phyloP scores from a whole-genome alignment of 2,888 invertebrate genomes.

The Euplagia quadripunctaria region DNA sequence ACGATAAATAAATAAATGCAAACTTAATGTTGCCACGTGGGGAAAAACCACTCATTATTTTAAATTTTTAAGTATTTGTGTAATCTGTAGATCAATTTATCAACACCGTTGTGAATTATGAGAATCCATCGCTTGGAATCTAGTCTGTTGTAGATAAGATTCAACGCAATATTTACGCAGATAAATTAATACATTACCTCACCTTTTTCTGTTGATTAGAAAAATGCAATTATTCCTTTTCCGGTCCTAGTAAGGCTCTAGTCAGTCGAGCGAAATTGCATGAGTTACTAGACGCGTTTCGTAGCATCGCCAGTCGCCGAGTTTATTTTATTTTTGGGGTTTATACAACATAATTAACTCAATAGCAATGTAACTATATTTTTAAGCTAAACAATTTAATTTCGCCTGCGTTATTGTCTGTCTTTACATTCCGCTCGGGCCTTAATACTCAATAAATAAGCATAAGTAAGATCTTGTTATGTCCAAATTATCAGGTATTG shows the following conservation, averaged over 20 bases:
- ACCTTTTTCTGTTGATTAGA: background rate
- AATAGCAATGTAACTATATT: no score
- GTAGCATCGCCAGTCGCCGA: no score
- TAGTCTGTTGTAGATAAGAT: background rate
- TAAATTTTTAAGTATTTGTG: background rate
- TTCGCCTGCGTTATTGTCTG: no score
- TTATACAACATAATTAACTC: no score
- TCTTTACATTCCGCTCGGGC: no score
- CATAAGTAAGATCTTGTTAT: no score
- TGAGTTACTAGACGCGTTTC: background rate
- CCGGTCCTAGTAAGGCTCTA: background rate
- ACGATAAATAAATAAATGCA: background rate
- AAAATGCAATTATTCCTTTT: background rate
- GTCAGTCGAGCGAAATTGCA: background rate
- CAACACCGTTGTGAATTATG: background rate
- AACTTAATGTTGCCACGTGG: background rate
- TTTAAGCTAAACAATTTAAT: no score
- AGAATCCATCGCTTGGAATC: background rate
- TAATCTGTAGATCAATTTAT: conserved; percentile 1
- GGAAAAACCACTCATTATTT: background rate
- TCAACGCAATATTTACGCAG: background rate
- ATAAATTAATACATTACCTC: background rate
- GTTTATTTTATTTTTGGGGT: no score
- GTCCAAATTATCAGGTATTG: no score
- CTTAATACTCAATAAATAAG: no score